Percentiles rank a stretch among this genome's conserved stretches.
Conservation (phyloP, 2,113 vertebrate species). For the Eclectus roratus region DNA sequence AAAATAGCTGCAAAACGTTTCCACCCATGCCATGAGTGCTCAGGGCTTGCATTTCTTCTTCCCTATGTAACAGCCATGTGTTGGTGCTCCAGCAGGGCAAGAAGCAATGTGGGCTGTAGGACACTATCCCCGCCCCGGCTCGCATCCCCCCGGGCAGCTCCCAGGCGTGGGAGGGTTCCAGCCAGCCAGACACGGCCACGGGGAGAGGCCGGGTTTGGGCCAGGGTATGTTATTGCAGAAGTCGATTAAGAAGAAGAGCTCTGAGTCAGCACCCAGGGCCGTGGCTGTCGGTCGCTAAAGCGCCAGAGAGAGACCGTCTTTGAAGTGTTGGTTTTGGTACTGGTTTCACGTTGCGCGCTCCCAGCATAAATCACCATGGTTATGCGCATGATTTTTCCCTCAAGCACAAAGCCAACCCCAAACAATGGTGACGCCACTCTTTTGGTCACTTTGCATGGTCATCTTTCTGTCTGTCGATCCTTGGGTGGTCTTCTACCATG, state of each 20-base stretch:
- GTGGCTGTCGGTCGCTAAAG: background rate
- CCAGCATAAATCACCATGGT: constrained; percentile 34
- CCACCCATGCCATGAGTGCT: background rate
- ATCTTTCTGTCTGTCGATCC: background rate
- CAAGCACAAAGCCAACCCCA: constrained; percentile 24
- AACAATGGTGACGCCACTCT: background rate
- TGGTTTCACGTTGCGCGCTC: background rate
- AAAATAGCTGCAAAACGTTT: constrained; percentile 39
- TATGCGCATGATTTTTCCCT: constrained; percentile 33
- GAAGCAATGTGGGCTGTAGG: background rate
- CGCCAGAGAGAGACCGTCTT: background rate
- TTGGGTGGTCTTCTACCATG: background rate
- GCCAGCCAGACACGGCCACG: background rate
- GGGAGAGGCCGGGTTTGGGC: background rate
- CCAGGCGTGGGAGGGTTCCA: background rate
- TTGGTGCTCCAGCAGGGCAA: background rate
- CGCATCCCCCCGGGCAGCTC: background rate
- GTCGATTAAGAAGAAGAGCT: constrained; percentile 54
- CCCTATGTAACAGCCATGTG: background rate
- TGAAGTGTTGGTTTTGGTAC: constrained; percentile 58
- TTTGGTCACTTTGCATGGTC: background rate
- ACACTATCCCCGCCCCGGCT: fast-evolving
- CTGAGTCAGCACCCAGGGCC: constrained; percentile 31
- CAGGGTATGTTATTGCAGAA: background rate
- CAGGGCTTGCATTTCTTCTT: constrained; percentile 5